A percentile compares a stretch with the other conserved stretches of the same genome.
These are phyloP conservation scores for Helicolenus hilgendorfi DNA, from an alignment of 2,797 vertebrate genomes.

Conservation along the genomic window DNA sequence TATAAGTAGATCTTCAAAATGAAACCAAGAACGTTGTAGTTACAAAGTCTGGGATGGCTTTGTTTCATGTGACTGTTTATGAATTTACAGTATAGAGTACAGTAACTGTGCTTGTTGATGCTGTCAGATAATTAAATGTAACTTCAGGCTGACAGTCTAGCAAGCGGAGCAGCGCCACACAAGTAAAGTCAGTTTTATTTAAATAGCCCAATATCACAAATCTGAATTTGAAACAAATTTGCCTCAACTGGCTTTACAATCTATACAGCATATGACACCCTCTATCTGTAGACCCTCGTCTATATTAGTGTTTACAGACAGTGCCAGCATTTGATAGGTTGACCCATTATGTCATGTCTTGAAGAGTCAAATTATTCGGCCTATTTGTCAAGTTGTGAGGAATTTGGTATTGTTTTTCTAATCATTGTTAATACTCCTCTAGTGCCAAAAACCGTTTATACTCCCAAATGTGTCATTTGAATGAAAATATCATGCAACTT, in stretches of 20 bases:
- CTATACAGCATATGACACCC: not conserved
- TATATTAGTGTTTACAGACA: not conserved
- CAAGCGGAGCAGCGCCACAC: not conserved
- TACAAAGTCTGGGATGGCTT: not conserved
- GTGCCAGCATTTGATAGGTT: constrained; percentile 13
- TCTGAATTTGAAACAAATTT: not conserved
- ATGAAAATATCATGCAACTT: not conserved
- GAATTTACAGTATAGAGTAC: constrained; percentile 4
- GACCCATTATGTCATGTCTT: not conserved
- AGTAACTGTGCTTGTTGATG: not conserved
- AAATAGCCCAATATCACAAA: not conserved
- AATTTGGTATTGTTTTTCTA: not conserved
- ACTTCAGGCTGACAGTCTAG: not conserved
- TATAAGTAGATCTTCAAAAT: not conserved
- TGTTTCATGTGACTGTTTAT: constrained; percentile 38
- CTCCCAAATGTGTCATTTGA: not conserved
- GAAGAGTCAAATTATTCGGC: not conserved
- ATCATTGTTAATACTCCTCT: not conserved
- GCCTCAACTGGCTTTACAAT: not conserved
- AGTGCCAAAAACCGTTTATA: not conserved
- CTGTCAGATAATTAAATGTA: not conserved
- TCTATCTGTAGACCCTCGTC: not conserved
- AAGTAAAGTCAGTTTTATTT: not conserved
- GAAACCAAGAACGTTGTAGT: not conserved
- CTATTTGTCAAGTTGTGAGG: not conserved